Evolutionary conservation across 2,888 invertebrate genomes (phyloP).

Genomic region (Lingula anatina): DNA sequence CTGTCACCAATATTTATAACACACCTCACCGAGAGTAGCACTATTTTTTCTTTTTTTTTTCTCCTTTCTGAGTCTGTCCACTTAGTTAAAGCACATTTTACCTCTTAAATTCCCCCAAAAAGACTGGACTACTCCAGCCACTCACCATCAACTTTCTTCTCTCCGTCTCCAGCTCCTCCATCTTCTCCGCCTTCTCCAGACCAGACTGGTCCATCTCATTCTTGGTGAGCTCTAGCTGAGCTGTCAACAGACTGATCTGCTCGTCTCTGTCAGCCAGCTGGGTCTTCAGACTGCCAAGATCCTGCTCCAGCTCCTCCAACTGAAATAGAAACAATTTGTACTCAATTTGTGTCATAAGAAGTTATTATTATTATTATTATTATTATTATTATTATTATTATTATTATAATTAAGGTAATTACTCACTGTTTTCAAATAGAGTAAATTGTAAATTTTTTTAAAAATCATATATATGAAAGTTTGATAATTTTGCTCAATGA

Average conservation of each 20-base stretch:
- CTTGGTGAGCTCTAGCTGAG: background rate
- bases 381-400: too few species aligned
- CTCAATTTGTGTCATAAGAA: background rate
- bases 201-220: background rate
- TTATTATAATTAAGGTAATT: too few species aligned
- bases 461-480: too few species aligned
- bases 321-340: slow-evolving; percentile 4
- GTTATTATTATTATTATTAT: too few species aligned
- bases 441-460: too few species aligned
- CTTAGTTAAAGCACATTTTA: background rate
- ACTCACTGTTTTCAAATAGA: too few species aligned
- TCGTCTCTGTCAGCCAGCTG: slow-evolving; percentile 16
- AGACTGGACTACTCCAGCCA: background rate
- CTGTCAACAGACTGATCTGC: slow-evolving; percentile 16
- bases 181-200: background rate
- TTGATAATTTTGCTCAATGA: too few species aligned
- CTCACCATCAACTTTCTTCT: background rate
- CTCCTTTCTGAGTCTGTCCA: background rate
- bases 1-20: too few species aligned
- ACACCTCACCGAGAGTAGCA: background rate
- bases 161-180: background rate
- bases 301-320: slow-evolving; percentile 17
- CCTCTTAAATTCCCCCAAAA: background rate
- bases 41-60: background rate
- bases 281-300: slow-evolving; percentile 15